These are phyloP conservation scores for Bugula neritina DNA, from an alignment of 2,888 invertebrate genomes.

Conservation along the genomic window DNA sequence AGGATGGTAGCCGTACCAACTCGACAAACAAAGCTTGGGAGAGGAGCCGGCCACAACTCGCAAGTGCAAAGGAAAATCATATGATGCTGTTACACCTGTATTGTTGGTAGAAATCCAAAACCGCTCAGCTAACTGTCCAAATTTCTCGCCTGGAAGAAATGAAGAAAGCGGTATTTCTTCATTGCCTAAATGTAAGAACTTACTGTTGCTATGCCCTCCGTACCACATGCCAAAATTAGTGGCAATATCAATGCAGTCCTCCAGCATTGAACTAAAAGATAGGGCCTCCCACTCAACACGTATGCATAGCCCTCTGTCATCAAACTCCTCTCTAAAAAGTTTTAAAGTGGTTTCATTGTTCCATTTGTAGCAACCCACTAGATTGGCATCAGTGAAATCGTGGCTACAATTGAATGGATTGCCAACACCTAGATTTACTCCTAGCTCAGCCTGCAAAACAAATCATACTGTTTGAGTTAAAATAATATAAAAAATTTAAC, in stretches of 20 bases:
- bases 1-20: conserved; percentile 18
- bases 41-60: conserved; percentile 61
- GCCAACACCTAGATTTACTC: background rate
- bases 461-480: too few relatives aligned
- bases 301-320: conserved; percentile 61
- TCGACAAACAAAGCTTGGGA: conserved; percentile 2
- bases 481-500: too few relatives aligned
- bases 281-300: conserved; percentile 76
- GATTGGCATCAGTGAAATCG: background rate
- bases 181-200: conserved; percentile 35
- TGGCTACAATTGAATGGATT: conserved; percentile 1
- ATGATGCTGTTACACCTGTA: conserved; percentile 61
- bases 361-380: conserved; percentile 33
- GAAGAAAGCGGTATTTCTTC: conserved; percentile 31
- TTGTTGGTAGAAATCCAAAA: conserved; percentile 82
- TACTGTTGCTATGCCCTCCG: conserved; percentile 38
- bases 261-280: conserved; percentile 62
- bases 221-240: conserved; percentile 37
- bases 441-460: conserved; percentile 4
- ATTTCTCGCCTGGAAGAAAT: conserved; percentile 28
- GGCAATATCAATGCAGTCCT: conserved; percentile 67
- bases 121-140: conserved; percentile 71
- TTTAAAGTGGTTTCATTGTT: conserved; percentile 36
- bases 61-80: conserved; percentile 66
- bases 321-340: background rate